Evolutionary conservation across 2,797 vertebrate species (phyloP).

Genomic region (Malacoctenus gilli): DNA sequence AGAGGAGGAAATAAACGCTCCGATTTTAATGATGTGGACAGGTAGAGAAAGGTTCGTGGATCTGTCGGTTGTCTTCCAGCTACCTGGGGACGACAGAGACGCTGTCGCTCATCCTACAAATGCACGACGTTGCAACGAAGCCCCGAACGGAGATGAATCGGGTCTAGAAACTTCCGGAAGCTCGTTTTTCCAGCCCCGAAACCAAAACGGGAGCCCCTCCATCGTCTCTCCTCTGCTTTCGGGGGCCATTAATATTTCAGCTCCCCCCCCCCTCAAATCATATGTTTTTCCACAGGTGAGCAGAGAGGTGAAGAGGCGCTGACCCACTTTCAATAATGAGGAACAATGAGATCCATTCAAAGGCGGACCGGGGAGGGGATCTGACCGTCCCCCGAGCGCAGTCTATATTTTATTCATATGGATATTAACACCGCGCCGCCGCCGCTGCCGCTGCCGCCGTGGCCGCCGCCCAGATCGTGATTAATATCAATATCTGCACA

Average conservation of each 20-base stretch:
- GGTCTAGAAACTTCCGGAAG: too few species aligned
- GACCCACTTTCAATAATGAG: slow-evolving; percentile 70
- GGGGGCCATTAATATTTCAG: slow-evolving; percentile 62
- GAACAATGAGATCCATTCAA: slow-evolving; percentile 51
- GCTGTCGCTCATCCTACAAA: too few species aligned
- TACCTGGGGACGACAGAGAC: too few species aligned
- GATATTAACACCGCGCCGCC: slow-evolving; percentile 56
- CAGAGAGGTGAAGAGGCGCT: slow-evolving; percentile 59
- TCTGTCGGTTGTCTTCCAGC: too few species aligned
- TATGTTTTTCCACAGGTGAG: slow-evolving; percentile 59
- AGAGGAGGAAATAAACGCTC: not conserved
- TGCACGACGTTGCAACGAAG: too few species aligned
- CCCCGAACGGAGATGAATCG: too few species aligned
- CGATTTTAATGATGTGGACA: not conserved
- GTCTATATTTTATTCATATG: slow-evolving; percentile 74
- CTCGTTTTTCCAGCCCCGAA: too few species aligned
- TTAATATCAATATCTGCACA: slow-evolving; percentile 62
- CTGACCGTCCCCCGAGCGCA: slow-evolving; percentile 39
- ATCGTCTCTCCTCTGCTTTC: slow-evolving; percentile 32
- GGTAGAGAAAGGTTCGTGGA: too few species aligned
- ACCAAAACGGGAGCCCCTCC: too few species aligned
- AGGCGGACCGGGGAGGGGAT: slow-evolving; percentile 23
- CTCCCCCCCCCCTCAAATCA: slow-evolving; percentile 37
- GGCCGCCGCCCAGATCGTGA: slow-evolving; percentile 30
- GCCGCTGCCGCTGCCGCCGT: too few species aligned